Evolutionary conservation across 2,113 vertebrate genomes (phyloP).

Genomic region (Caretta caretta): DNA sequence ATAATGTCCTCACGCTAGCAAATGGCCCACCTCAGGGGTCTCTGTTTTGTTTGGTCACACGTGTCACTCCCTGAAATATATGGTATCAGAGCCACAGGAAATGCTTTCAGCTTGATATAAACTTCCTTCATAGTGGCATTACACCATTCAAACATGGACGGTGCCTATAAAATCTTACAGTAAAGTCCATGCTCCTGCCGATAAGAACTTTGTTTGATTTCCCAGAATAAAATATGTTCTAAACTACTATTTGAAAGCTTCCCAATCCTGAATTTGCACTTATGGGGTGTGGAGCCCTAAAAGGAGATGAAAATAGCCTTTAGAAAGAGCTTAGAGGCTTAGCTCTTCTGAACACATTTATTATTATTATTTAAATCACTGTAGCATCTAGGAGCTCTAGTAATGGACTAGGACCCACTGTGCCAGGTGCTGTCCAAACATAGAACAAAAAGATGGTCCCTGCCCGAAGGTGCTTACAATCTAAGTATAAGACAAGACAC

Average conservation of each 20-base stretch:
- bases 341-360: background rate
- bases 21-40: background rate
- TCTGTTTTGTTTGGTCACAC: background rate
- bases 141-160: conserved; percentile 24
- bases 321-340: background rate
- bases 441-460: background rate
- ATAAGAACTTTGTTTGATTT: conserved; percentile 23
- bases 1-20: background rate
- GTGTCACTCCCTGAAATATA: background rate
- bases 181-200: background rate
- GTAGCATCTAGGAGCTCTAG: background rate
- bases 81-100: conserved; percentile 35
- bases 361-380: background rate
- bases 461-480: background rate
- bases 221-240: conserved; percentile 13
- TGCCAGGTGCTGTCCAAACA: background rate
- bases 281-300: background rate
- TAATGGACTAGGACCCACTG: background rate
- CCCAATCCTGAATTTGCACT: background rate
- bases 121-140: conserved; percentile 32
- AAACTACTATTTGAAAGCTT: background rate
- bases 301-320: background rate
- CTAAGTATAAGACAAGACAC: background rate
- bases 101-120: background rate
- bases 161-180: background rate